Conservation (phyloP, 2,797 vertebrate genomes). For the Rhodeus uyekii region DNA sequence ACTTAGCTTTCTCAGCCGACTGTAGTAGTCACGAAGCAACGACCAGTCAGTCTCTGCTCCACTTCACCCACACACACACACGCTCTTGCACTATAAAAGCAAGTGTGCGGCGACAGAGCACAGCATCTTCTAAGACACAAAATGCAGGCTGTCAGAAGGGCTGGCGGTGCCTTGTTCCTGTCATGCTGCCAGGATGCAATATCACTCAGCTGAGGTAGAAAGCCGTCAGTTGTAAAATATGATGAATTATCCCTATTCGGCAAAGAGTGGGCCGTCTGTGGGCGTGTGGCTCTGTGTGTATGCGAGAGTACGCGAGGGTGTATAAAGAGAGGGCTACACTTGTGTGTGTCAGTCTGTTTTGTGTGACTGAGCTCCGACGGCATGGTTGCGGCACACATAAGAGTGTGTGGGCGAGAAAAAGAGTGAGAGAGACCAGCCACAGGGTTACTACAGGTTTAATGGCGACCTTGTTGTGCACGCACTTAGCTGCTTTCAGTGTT, state of each 20-base stretch:
- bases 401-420: conserved; percentile 34
- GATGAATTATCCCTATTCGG: conserved; percentile 77
- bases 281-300: conserved; percentile 47
- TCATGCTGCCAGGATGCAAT: conserved; percentile 73
- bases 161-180: conserved; percentile 65
- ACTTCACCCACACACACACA: conserved; percentile 29
- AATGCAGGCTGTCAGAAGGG: conserved; percentile 38
- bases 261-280: conserved; percentile 59
- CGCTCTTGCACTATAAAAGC: conserved; percentile 38
- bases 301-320: conserved; percentile 36
- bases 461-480: conserved; percentile 77
- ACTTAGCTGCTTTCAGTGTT: conserved; percentile 75
- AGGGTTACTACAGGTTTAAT: conserved; percentile 66
- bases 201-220: conserved; percentile 77
- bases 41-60: conserved; percentile 28
- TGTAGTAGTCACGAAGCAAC: conserved; percentile 22
- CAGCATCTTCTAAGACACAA: conserved; percentile 47
- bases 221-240: conserved; percentile 76
- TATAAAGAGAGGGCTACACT: conserved; percentile 44
- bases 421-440: conserved; percentile 32
- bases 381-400: conserved; percentile 11
- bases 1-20: conserved; percentile 47
- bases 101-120: conserved; percentile 47
- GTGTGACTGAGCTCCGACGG: conserved; percentile 9
- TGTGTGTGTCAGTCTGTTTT: conserved; percentile 19